A percentile compares a stretch with the other conserved stretches of the same genome.
Conservation (phyloP, 2,113 vertebrate species). For the Melanotaenia duboulayi region DNA sequence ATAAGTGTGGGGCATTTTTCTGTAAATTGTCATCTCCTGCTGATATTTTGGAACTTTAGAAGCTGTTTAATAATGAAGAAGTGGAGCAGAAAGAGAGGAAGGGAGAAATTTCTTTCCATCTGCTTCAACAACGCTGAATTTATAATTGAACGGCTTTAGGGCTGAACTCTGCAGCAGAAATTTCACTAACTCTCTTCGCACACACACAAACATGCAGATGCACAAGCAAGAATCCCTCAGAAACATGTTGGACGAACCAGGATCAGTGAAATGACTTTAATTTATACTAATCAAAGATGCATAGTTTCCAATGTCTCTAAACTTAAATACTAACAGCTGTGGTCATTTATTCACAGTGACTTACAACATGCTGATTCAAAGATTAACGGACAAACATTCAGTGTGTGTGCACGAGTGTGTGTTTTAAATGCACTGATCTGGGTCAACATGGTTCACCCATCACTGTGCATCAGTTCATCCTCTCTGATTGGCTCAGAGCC, state of each 20-base stretch:
- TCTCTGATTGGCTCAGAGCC: constrained; percentile 41
- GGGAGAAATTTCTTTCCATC: constrained; percentile 14
- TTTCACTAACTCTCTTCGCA: background rate
- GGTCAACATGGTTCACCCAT: constrained; percentile 32
- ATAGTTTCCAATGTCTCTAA: constrained; percentile 12
- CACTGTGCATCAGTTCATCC: constrained; percentile 19
- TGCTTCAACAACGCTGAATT: constrained; percentile 21
- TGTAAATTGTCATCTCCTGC: background rate
- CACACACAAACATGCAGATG: background rate
- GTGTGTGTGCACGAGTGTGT: constrained; percentile 9
- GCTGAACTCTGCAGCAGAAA: constrained; percentile 34
- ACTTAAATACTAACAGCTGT: constrained; percentile 19
- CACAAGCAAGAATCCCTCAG: background rate
- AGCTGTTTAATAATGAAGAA: constrained; percentile 48
- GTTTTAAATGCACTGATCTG: constrained; percentile 33
- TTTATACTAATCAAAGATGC: constrained; percentile 32
- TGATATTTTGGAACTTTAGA: background rate
- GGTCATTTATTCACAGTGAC: constrained; percentile 38
- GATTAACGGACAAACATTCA: constrained; percentile 34
- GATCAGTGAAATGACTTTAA: constrained; percentile 19
- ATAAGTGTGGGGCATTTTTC: too few species aligned
- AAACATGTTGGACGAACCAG: background rate
- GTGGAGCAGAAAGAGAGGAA: constrained; percentile 68
- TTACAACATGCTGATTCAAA: constrained; percentile 46
- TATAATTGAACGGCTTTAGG: constrained; percentile 35